These are phyloP conservation scores for Heptranchias perlo DNA, from an alignment of 2,113 vertebrate species.

Conservation along the genomic window DNA sequence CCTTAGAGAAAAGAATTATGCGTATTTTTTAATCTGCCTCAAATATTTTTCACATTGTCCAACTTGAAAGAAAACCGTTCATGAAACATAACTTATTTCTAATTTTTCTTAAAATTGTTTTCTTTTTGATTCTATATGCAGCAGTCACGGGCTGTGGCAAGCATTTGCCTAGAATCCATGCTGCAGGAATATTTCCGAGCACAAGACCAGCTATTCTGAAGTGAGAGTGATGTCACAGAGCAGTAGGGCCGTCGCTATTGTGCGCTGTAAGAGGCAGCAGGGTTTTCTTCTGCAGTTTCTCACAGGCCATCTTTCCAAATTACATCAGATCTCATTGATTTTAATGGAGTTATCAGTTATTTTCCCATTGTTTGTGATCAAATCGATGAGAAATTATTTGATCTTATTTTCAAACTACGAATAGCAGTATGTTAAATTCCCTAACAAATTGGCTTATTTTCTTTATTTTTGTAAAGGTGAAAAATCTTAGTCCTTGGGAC, in stretches of 20 bases:
- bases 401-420: not conserved
- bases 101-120: not conserved
- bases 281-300: not conserved
- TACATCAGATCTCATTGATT: not conserved
- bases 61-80: slow-evolving; percentile 16
- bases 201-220: not conserved
- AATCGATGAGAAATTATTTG: not conserved
- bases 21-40: not conserved
- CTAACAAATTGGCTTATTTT: not conserved
- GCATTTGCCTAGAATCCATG: not conserved
- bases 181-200: not conserved
- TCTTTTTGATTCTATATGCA: not conserved
- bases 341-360: not conserved
- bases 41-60: not conserved
- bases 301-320: too few species aligned
- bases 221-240: not conserved
- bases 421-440: not conserved
- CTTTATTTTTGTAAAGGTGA: slow-evolving; percentile 1
- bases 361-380: not conserved
- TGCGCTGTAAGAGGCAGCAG: not conserved
- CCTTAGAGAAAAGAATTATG: not conserved
- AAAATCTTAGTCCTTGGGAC: not conserved
- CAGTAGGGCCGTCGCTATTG: not conserved
- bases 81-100: slow-evolving; percentile 6
- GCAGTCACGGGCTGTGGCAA: not conserved